phyloP scores from a whole-genome alignment of 2,797 vertebrate genomes.

The Delichon dasypus region DNA sequence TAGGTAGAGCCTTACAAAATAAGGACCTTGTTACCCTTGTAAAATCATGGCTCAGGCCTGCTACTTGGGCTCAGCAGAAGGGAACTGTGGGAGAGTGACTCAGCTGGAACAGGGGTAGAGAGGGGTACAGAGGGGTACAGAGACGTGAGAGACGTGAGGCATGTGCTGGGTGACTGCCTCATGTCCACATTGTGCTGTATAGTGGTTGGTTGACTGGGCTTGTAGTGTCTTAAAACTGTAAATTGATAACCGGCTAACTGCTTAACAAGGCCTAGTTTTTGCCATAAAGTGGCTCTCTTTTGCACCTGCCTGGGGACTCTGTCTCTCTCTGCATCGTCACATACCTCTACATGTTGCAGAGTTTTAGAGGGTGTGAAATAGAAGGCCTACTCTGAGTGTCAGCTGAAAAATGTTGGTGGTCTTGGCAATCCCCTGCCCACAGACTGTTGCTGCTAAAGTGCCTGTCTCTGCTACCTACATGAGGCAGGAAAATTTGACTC shows the following conservation, averaged over 20 bases:
- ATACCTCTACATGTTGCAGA: background rate
- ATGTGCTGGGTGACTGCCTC: fast-evolving
- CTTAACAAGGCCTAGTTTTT: background rate
- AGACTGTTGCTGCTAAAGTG: background rate
- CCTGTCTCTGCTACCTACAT: background rate
- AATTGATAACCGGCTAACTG: background rate
- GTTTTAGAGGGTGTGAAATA: background rate
- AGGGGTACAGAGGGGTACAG: background rate
- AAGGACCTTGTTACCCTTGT: background rate
- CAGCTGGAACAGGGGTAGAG: background rate
- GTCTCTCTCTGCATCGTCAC: background rate
- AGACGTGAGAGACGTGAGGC: background rate
- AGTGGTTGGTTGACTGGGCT: background rate
- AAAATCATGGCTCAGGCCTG: background rate
- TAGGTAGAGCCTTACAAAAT: background rate
- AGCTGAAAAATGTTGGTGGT: background rate
- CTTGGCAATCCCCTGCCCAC: background rate
- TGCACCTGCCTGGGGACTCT: background rate
- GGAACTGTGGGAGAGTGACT: background rate
- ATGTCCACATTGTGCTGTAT: fast-evolving
- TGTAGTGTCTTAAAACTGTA: background rate
- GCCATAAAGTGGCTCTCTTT: background rate
- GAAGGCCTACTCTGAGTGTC: background rate
- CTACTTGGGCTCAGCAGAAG: background rate
- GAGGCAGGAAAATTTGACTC: background rate